A percentile compares a stretch with the other conserved stretches of the same genome.
Conservation (phyloP, 2,113 vertebrate genomes). For the Otis tarda region DNA sequence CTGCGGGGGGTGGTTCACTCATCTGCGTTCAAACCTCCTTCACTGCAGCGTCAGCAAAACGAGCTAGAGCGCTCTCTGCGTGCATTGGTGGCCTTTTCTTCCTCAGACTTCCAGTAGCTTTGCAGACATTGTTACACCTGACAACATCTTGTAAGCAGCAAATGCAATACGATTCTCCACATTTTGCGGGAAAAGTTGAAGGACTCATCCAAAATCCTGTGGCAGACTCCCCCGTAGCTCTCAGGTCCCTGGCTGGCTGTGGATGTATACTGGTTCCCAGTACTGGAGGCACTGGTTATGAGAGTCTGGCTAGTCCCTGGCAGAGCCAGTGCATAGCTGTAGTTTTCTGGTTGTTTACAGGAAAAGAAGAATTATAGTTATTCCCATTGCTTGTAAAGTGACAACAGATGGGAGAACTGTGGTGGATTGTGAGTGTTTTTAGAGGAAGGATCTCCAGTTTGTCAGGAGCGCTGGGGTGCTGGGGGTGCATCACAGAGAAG, state of each 20-base stretch:
- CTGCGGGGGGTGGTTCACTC: not conserved
- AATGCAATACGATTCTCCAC: not conserved
- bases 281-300: not conserved
- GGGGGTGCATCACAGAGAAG: not conserved
- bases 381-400: not conserved
- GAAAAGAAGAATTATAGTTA: not conserved
- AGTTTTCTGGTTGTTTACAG: not conserved
- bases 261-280: not conserved
- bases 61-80: not conserved
- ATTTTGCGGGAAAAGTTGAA: not conserved
- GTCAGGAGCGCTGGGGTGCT: not conserved
- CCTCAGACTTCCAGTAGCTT: not conserved
- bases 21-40: not conserved
- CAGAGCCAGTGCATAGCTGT: not conserved
- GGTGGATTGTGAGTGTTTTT: not conserved
- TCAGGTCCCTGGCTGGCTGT: not conserved
- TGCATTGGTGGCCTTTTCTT: not conserved
- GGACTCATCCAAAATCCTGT: not conserved
- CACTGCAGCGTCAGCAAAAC: not conserved
- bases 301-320: not conserved
- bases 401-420: rapidly evolving
- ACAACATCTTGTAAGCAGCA: not conserved
- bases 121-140: not conserved
- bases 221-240: not conserved
- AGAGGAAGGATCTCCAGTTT: not conserved